Evolutionary conservation across 2,113 vertebrate species (phyloP).

Genomic region (Chloropsis cyanopogon): DNA sequence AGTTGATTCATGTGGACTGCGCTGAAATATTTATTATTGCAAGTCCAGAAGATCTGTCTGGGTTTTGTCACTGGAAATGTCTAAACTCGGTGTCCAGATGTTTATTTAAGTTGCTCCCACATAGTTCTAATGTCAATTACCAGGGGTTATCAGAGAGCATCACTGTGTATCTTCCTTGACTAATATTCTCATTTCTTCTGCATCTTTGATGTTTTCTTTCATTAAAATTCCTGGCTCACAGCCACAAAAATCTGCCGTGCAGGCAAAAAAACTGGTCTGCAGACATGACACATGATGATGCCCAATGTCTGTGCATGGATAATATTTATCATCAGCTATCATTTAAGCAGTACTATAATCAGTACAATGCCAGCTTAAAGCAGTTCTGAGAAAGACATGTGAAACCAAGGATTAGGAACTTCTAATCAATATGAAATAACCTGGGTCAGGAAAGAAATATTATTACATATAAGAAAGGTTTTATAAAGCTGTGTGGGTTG

Average conservation of each 20-base stretch:
- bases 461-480: background rate
- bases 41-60: slow-evolving; percentile 87
- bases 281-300: slow-evolving; percentile 62
- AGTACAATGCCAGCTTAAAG: slow-evolving; percentile 20
- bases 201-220: slow-evolving; percentile 83
- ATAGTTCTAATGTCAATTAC: slow-evolving; percentile 85
- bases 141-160: slow-evolving; percentile 95
- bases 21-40: slow-evolving; percentile 93
- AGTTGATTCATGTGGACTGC: slow-evolving; percentile 86
- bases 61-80: slow-evolving; percentile 87
- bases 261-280: slow-evolving; percentile 70
- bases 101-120: slow-evolving; percentile 86
- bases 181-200: slow-evolving; percentile 83
- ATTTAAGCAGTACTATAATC: slow-evolving; percentile 48
- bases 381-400: background rate
- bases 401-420: slow-evolving; percentile 14
- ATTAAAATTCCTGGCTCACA: slow-evolving; percentile 81
- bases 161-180: slow-evolving; percentile 81
- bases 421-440: background rate
- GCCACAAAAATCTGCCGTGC: slow-evolving; percentile 73
- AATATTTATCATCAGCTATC: slow-evolving; percentile 73
- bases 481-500: background rate
- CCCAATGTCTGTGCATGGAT: slow-evolving; percentile 56
- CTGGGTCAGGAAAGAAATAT: background rate
- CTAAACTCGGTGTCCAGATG: slow-evolving; percentile 89